Base-by-base conservation (phyloP, 2,797 vertebrate genomes). In the Furcifer pardalis region DNA sequence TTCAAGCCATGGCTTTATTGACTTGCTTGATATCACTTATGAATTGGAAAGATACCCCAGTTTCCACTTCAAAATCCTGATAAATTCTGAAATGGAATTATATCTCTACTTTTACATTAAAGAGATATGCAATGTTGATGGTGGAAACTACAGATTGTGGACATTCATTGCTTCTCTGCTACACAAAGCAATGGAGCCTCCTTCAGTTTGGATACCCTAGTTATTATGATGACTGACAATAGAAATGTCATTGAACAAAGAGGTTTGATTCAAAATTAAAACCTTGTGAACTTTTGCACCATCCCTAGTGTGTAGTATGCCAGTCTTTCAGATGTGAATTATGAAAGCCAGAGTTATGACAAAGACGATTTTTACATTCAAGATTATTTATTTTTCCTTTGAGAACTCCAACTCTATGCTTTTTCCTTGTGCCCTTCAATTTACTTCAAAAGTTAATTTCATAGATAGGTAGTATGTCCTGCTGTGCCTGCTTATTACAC, bases 401-500 rank as follows among this genome's bases (percentile, higher is more conserved):
- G 86, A 73, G 84, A 46, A 60, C 77, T 69, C 59, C 25, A 63
- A 63, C 9, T 91, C 84, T 85, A 65, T 79, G 87, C 68, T 90
- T 90, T 93, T 93, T 88, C 77, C 87, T 87, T 84, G 21, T 88
- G 86, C 79, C 35, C 88, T 87, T 89, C 89, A 80, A 87, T 94
- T 91, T 1, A 88, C 89, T 88, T 93, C 83, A 21, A 86, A 92
- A 86, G 87, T 91, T 0, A 88, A 88, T 94, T 89, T 93, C 82
- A 80, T 88, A 75, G 77, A 83, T 94, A 92, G 84, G 85, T 89
- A 73, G 75, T 81, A 84, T 80, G 89, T 72, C 91, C 93, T 91
- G 89, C 92, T 91, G 89, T 0, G 82, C 83, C 68, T 88, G 89
- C 68, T 92, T 93, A 95, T 94, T 93, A 77, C 82, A 85, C 86